These are phyloP conservation scores for Dermochelys coriacea DNA, from an alignment of 2,797 vertebrate genomes.

Conservation along the genomic window DNA sequence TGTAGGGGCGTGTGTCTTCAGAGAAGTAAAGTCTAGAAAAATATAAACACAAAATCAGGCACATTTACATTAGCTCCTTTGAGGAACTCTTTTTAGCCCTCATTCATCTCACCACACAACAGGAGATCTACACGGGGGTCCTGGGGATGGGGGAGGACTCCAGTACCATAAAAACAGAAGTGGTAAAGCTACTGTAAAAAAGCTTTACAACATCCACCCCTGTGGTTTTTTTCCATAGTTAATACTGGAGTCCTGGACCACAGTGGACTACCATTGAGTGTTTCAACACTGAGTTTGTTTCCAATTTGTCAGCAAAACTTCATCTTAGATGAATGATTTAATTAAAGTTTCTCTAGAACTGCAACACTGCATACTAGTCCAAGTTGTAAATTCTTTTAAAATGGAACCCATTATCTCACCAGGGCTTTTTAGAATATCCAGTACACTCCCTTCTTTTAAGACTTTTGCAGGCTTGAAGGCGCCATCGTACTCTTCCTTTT, in stretches of 20 bases:
- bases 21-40: conserved; percentile 75
- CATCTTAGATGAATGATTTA: not conserved
- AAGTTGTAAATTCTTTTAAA: not conserved
- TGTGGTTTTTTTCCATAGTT: not conserved
- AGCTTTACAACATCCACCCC: not conserved
- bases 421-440: conserved; percentile 92
- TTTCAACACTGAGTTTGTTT: not conserved
- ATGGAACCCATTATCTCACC: conserved; percentile 81
- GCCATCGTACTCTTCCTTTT: conserved; percentile 86
- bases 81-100: not conserved
- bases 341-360: not conserved
- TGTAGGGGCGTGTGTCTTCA: conserved; percentile 63
- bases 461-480: conserved; percentile 90
- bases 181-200: not conserved
- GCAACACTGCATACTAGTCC: not conserved
- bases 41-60: not conserved
- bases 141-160: not conserved
- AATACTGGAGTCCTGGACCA: not conserved
- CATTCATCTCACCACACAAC: not conserved
- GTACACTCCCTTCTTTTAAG: conserved; percentile 94
- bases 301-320: not conserved
- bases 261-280: not conserved
- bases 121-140: not conserved
- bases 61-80: not conserved
- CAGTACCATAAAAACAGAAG: not conserved